Conservation (phyloP, 1,140 invertebrate genomes). For the Drosophila cardini region DNA sequence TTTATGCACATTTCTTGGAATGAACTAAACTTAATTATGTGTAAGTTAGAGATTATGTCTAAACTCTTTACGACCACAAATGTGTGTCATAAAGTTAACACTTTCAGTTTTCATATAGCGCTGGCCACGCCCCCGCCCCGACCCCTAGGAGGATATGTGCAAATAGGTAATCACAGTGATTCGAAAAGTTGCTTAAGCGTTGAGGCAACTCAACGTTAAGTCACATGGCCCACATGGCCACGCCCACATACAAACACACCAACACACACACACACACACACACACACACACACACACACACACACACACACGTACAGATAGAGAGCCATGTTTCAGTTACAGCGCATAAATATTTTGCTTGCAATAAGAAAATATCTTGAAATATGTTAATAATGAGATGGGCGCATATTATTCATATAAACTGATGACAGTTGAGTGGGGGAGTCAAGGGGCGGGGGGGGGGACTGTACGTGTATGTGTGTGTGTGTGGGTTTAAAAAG, state of each 20-base stretch:
- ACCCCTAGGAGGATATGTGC: slow-evolving; percentile 16
- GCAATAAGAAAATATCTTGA: slow-evolving; percentile 77
- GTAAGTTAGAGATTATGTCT: slow-evolving; percentile 5
- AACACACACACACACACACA: slow-evolving; percentile 21
- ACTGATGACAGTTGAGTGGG: too few relatives aligned
- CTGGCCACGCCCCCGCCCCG: slow-evolving; percentile 19
- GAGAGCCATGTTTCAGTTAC: slow-evolving; percentile 45
- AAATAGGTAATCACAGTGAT: slow-evolving; percentile 68
- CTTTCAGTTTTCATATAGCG: slow-evolving; percentile 2
- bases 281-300: slow-evolving; percentile 26
- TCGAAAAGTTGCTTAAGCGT: slow-evolving; percentile 63
- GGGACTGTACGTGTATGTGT: background rate
- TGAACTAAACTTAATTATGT: slow-evolving; percentile 25
- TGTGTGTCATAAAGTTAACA: slow-evolving; percentile 45
- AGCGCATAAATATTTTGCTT: slow-evolving; percentile 61
- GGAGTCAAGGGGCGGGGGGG: background rate
- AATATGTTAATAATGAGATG: slow-evolving; percentile 82
- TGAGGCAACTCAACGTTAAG: slow-evolving; percentile 55
- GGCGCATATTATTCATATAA: slow-evolving; percentile 58
- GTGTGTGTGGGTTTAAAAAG: slow-evolving; percentile 50
- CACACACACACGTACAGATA: slow-evolving; percentile 22
- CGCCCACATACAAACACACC: slow-evolving; percentile 57
- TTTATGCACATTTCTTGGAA: slow-evolving; percentile 3
- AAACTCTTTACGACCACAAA: slow-evolving; percentile 27
- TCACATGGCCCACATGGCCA: slow-evolving; percentile 68